These are phyloP conservation scores for Ophion ventricosus DNA, from an alignment of 2,888 invertebrate genomes.

Conservation along the genomic window DNA sequence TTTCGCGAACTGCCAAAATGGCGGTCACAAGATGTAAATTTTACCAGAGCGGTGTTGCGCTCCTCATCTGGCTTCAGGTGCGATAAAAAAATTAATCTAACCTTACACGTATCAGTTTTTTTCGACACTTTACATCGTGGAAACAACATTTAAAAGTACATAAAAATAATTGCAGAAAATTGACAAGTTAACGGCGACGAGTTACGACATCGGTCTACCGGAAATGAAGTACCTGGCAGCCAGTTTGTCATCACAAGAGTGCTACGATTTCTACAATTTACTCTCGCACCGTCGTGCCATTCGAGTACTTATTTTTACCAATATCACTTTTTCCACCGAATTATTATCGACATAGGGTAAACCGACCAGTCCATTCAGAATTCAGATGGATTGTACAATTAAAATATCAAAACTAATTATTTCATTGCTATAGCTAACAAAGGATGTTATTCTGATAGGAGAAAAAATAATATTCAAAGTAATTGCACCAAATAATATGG, in stretches of 20 bases:
- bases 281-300: slow-evolving; percentile 49
- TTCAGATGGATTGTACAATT: too few species aligned
- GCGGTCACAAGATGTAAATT: slow-evolving; percentile 26
- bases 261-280: slow-evolving; percentile 60
- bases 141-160: neutral
- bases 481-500: too few species aligned
- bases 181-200: slow-evolving; percentile 25
- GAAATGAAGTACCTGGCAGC: slow-evolving; percentile 62
- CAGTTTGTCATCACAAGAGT: slow-evolving; percentile 59
- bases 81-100: neutral
- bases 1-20: slow-evolving; percentile 32
- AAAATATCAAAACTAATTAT: too few species aligned
- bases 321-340: neutral
- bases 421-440: too few species aligned
- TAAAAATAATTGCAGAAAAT: slow-evolving; percentile 44
- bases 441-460: too few species aligned
- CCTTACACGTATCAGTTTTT: neutral
- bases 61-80: slow-evolving; percentile 60
- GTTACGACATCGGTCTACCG: slow-evolving; percentile 53
- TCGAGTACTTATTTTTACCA: slow-evolving; percentile 11
- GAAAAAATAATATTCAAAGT: too few species aligned
- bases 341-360: neutral
- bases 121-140: neutral
- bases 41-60: slow-evolving; percentile 33
- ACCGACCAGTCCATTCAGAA: too few species aligned